Evolutionary conservation across 2,888 invertebrate species (phyloP).

Genomic region (Lasioglossum zephyrum): DNA sequence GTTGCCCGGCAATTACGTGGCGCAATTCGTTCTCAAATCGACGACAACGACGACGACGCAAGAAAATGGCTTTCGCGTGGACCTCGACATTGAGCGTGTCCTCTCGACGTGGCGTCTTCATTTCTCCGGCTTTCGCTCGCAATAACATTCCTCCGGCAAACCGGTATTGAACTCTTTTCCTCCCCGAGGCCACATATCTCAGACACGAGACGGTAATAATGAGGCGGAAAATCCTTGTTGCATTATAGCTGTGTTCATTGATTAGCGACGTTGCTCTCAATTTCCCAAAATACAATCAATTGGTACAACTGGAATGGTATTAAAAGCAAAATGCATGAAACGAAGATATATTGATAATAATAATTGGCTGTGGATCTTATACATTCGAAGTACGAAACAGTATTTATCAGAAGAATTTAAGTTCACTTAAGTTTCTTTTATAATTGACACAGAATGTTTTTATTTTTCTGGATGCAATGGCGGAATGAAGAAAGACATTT

Average conservation of each 20-base stretch:
- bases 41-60: background rate
- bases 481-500: background rate
- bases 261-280: constrained; percentile 16
- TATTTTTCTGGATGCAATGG: background rate
- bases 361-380: background rate
- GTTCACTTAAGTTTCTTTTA: too few relatives aligned
- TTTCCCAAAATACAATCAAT: background rate
- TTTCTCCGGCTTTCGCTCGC: constrained; percentile 13
- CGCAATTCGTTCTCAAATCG: background rate
- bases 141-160: constrained; percentile 43
- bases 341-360: background rate
- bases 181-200: constrained; percentile 45
- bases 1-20: background rate
- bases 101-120: background rate
- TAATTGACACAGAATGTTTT: too few relatives aligned
- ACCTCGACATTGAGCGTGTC: constrained; percentile 17
- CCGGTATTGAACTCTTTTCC: constrained; percentile 45
- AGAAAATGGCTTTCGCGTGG: constrained; percentile 15
- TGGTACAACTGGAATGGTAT: background rate
- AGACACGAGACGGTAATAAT: constrained; percentile 38
- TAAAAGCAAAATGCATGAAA: background rate
- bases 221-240: constrained; percentile 31
- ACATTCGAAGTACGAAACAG: background rate
- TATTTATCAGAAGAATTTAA: background rate
- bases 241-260: constrained; percentile 25